Percentiles rank a stretch among this genome's conserved stretches.
Evolutionary conservation across 2,888 invertebrate genomes (phyloP).

Genomic region (Drosophila anceps): DNA sequence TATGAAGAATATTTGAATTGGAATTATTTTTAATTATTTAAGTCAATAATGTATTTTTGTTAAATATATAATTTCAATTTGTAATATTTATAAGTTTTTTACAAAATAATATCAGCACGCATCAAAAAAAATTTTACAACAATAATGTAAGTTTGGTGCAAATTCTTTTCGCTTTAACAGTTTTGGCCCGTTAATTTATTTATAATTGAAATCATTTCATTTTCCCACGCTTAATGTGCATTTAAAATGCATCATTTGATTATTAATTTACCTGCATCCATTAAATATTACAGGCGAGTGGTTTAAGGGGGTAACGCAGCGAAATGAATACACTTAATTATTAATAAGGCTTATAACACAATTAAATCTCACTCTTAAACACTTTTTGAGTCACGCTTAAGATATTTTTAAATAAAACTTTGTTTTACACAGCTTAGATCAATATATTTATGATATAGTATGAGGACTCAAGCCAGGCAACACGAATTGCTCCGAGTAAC

Average conservation of each 20-base stretch:
- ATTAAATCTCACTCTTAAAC: constrained; percentile 59
- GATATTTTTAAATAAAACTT: background rate
- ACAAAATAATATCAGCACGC: background rate
- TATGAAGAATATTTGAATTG: background rate
- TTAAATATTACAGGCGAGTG: constrained; percentile 54
- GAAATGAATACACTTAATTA: constrained; percentile 62
- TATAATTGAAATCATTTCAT: constrained; percentile 22
- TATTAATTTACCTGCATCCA: constrained; percentile 75
- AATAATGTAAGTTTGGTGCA: background rate
- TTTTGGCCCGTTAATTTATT: constrained; percentile 10
- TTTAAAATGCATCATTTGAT: constrained; percentile 29
- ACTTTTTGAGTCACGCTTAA: constrained; percentile 31
- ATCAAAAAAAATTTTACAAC: constrained; percentile 1
- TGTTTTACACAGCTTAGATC: background rate
- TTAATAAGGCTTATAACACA: constrained; percentile 48
- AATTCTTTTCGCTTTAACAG: constrained; percentile 3
- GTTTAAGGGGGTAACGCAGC: constrained; percentile 1
- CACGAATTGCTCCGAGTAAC: background rate
- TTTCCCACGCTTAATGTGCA: constrained; percentile 36
- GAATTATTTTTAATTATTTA: background rate
- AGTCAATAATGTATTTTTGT: background rate
- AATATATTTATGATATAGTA: background rate
- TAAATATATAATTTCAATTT: background rate
- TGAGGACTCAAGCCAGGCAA: background rate
- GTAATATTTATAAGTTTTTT: background rate